These are phyloP conservation scores for Torymus texanus DNA, from an alignment of 2,888 invertebrate genomes.

Conservation along the genomic window DNA sequence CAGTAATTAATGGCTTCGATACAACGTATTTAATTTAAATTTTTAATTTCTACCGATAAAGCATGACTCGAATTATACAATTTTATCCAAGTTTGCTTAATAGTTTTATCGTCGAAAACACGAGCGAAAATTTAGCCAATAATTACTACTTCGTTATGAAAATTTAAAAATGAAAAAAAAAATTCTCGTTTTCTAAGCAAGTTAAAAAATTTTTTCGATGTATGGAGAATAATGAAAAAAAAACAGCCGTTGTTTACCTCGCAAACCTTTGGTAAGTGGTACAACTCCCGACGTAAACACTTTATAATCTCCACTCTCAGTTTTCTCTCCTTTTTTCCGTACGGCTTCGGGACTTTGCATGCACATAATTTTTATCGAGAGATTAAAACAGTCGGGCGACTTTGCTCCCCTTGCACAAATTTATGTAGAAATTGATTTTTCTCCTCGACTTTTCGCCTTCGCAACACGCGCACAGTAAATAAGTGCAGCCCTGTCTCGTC, in stretches of 20 bases:
- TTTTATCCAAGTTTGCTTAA: no score
- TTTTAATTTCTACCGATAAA: no score
- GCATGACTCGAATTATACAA: no score
- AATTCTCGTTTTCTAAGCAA: background rate
- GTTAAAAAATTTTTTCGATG: constrained; percentile 11
- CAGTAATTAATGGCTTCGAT: no score
- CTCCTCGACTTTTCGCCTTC: background rate
- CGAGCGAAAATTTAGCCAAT: no score
- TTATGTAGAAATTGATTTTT: constrained; percentile 38
- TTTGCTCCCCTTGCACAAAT: constrained; percentile 17
- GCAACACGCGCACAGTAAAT: no score
- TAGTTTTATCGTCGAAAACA: no score
- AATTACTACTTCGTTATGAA: no score
- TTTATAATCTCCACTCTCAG: constrained; percentile 1
- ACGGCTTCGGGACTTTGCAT: background rate
- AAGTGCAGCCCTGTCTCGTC: no score
- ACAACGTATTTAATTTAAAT: no score
- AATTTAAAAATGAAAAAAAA: no score
- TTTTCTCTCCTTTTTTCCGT: background rate
- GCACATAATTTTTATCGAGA: constrained; percentile 36
- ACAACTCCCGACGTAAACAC: background rate
- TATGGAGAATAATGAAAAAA: constrained; percentile 10
- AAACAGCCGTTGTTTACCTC: constrained; percentile 2
- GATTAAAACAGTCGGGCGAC: constrained; percentile 25
- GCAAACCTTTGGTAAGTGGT: background rate